Base-by-base conservation (phyloP, 2,888 invertebrate species). In the Chloroclysta siterata region DNA sequence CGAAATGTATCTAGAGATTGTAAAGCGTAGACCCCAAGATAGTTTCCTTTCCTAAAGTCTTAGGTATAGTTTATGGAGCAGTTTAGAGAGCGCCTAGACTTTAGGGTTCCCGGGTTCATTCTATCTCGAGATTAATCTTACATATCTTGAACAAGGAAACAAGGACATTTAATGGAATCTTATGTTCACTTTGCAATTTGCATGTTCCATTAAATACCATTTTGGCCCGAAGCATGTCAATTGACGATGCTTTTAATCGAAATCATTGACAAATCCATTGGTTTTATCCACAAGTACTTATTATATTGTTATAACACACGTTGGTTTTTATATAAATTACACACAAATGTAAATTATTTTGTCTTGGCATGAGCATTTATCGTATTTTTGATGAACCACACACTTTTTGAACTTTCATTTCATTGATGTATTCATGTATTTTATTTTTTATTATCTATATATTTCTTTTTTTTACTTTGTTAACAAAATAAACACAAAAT, bases 351-450 rank as follows among this genome's bases (percentile, higher is more conserved):
- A 84, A 80, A 83, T 84, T 86, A 65, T 77, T 78, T 82, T 80
- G 82, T 85, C 83, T 84, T 82, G 83, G 88, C 88, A 88, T 88
- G 88, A 82, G 84, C 83, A 83, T 70, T 79, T 77, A 73, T 74
- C 72, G 75, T 76, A 78, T 76, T 73, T 72, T 73, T 75, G 57
- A 72, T 73, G 63, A 71, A 72, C 70, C 72, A 74, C 75, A 77
- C 72, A 66, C 22, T 72, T 58, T 66, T 67, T 70, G 58, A 64
- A 58, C 68, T 65, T 67, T 69, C 53, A 50, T 77, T 69, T 60
- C 53, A 72, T 73, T 73, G 50, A 57, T 62, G 65, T 70, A 70
- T 71, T 68, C 66, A 72, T 68, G 63, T 53, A 68, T 68, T 65
- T 72, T 71, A 66, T 79, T 70, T 22, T 76, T 77, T 73, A 68